These are phyloP conservation scores for Corynorhinus townsendii DNA, from an alignment of 2,113 vertebrate species.

Conservation along the genomic window DNA sequence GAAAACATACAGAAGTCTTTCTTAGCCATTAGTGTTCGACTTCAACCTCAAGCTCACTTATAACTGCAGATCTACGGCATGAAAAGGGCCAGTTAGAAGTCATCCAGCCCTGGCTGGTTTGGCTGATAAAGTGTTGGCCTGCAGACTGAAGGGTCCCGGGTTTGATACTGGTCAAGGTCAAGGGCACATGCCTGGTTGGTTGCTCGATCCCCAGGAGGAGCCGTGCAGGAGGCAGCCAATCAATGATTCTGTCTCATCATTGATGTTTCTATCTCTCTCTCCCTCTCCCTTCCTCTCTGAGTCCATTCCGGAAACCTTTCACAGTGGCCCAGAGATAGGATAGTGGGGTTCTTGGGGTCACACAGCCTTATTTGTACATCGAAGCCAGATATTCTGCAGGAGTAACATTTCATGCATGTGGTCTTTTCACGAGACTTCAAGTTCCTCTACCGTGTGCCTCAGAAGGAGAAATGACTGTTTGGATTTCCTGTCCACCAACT, in stretches of 20 bases:
- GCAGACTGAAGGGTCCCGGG: no score
- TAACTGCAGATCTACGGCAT: background rate
- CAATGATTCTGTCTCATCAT: no score
- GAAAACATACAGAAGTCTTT: background rate
- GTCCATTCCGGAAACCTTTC: background rate
- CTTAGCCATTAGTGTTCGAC: background rate
- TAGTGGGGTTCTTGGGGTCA: background rate
- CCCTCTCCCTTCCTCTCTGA: no score
- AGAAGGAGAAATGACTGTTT: background rate
- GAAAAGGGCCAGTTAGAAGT: background rate
- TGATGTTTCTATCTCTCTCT: no score
- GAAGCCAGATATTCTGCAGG: background rate
- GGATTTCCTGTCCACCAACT: background rate
- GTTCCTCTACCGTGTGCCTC: constrained; percentile 19
- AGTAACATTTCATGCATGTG: background rate
- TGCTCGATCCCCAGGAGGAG: no score
- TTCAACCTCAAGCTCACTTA: background rate
- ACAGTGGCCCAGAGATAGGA: background rate
- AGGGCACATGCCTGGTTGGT: no score
- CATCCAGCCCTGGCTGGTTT: background rate
- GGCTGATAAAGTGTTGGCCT: no score
- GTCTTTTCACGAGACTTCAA: background rate
- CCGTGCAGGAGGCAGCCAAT: no score
- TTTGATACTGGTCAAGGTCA: no score
- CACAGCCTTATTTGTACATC: background rate